Base-by-base conservation (phyloP, 1,140 invertebrate species). In the Lethrus apterus region DNA sequence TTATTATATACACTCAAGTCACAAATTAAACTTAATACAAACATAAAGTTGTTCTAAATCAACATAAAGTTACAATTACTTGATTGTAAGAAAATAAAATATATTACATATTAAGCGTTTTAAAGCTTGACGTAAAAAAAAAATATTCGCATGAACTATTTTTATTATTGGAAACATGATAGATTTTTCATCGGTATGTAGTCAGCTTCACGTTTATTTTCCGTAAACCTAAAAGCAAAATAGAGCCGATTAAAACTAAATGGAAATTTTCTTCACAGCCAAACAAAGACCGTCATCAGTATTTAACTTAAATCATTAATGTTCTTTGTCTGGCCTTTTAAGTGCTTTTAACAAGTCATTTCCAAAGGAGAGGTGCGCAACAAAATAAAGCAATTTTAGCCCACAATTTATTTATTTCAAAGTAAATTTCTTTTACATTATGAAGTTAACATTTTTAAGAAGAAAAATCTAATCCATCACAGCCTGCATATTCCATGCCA, bases 151-250 rank as follows among this genome's bases (percentile, higher is more conserved):
- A n/a, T n/a, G n/a, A 26, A 26, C 24, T 26, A 26, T n/a, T 8
- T 8, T 7, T 17, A 31, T 54, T 57, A 62, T 19, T 60, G 58
- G 55, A 65, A 65, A 44, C 63, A 65, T 20, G 58, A 60, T 24
- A 65, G 50, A 44, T 58, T 63, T 58, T 65, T 65, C 63, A 65
- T 63, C n/a, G 63, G 63, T 33, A 65, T 65, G 49, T 65, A 65
- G 51, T 63, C 60, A 42, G 52, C 54, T 48, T 65, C 63, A 35
- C 45, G 50, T 52, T 58, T 57, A n/a, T 44, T 58, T 48, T 63
- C 50, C 10, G 63, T 47, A 58, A 65, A 65, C 63, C 63, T 65
- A 54, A 43, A 62, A 60, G 38, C 4, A 44, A 44, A 26, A 7
- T 26, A 42, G 21, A 42, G 17, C n/a, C n/a, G n/a, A n/a, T n/a